These are phyloP conservation scores for Semibalanus balanoides DNA, from an alignment of 1,140 invertebrate genomes.

Conservation along the genomic window DNA sequence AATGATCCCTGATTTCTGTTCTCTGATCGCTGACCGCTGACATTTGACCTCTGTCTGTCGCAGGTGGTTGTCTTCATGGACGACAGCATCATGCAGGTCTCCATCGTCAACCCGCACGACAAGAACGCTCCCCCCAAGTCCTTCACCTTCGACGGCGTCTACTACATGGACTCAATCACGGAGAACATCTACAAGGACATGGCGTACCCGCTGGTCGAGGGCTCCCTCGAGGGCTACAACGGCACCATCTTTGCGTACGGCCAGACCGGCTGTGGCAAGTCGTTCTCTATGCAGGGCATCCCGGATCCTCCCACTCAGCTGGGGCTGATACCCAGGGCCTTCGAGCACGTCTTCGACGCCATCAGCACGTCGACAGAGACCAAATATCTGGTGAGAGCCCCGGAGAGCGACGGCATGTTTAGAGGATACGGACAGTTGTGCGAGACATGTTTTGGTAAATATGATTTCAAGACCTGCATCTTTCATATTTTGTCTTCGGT, in stretches of 20 bases:
- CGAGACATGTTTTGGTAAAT: no score
- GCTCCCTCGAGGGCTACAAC: slow-evolving; percentile 74
- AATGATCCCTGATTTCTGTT: no score
- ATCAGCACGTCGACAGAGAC: slow-evolving; percentile 62
- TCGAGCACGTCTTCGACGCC: slow-evolving; percentile 85
- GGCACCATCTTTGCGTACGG: slow-evolving; percentile 80
- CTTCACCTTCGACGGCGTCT: slow-evolving; percentile 62
- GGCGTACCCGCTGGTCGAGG: slow-evolving; percentile 50
- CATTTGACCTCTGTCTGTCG: no score
- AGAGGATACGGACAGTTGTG: no score
- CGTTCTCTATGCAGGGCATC: slow-evolving; percentile 40
- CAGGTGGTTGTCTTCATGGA: slow-evolving; percentile 62
- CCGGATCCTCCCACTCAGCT: slow-evolving; percentile 36
- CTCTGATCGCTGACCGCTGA: no score
- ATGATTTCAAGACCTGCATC: no score
- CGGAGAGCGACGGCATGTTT: no score
- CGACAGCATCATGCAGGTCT: slow-evolving; percentile 36
- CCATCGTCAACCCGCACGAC: slow-evolving; percentile 42
- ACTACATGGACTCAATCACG: slow-evolving; percentile 43
- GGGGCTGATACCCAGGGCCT: slow-evolving; percentile 70
- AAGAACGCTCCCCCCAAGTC: slow-evolving; percentile 44
- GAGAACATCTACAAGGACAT: slow-evolving; percentile 53
- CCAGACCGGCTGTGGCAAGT: slow-evolving; percentile 65
- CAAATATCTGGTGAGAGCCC: slow-evolving; percentile 55
- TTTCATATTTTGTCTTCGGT: no score